A percentile compares a stretch with the other conserved stretches of the same genome.
Conservation (phyloP, 2,113 vertebrate species). For the Callospermophilus lateralis region DNA sequence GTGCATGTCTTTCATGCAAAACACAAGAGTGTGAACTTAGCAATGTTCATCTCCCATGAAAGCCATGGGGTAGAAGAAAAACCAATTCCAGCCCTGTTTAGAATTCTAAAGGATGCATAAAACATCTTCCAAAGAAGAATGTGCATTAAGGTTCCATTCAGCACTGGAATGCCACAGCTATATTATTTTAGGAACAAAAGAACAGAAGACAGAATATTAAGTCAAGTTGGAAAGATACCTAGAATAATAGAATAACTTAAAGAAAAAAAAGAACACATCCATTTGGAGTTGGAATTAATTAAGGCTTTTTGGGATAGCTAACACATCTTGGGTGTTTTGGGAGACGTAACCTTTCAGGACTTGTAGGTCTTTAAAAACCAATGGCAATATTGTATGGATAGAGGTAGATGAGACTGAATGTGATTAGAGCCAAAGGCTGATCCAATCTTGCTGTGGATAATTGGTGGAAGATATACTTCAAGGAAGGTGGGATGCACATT, state of each 20-base stretch:
- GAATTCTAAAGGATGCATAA: constrained; percentile 25
- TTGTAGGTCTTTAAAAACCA: constrained; percentile 1
- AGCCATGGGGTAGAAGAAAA: background rate
- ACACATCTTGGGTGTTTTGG: background rate
- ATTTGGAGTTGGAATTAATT: constrained; percentile 6
- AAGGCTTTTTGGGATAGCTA: background rate
- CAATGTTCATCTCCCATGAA: background rate
- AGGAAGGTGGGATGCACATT: background rate
- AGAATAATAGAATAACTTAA: constrained; percentile 20
- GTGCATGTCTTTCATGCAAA: background rate
- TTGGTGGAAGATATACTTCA: background rate
- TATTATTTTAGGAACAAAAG: constrained; percentile 2
- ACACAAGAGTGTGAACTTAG: background rate
- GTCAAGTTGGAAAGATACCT: background rate
- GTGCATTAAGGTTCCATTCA: background rate
- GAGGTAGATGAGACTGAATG: background rate
- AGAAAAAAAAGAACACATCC: background rate
- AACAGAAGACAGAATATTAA: background rate
- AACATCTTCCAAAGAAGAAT: constrained; percentile 21
- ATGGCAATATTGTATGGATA: background rate
- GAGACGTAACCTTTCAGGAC: background rate
- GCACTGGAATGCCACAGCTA: constrained; percentile 7
- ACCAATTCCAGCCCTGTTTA: background rate
- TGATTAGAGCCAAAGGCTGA: background rate
- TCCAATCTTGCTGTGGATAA: background rate